Conservation (phyloP, 2,888 invertebrate genomes). For the Lathronympha strigana region DNA sequence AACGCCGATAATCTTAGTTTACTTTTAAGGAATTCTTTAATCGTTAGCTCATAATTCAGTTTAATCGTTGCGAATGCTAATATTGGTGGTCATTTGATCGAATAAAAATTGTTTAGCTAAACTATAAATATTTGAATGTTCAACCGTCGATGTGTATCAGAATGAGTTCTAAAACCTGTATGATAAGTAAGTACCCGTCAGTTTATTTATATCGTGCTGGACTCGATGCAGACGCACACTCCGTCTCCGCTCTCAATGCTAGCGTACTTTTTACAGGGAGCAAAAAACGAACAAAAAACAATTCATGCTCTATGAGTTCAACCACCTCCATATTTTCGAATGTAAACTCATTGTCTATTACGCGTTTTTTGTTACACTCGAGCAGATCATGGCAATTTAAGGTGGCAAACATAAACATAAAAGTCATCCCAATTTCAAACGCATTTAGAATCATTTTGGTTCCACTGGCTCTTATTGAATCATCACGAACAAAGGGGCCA, state of each 20-base stretch:
- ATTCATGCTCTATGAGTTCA: slow-evolving; percentile 71
- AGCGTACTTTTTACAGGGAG: slow-evolving; percentile 66
- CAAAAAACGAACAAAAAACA: slow-evolving; percentile 72
- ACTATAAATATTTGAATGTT: slow-evolving; percentile 7
- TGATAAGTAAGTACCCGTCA: slow-evolving; percentile 25
- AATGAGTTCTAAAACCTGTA: slow-evolving; percentile 25
- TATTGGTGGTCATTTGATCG: background rate
- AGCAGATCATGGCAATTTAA: slow-evolving; percentile 66
- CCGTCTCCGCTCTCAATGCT: slow-evolving; percentile 58
- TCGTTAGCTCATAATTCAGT: slow-evolving; percentile 48
- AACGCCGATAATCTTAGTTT: slow-evolving; percentile 59
- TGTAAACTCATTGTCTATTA: slow-evolving; percentile 78
- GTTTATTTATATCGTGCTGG: slow-evolving; percentile 37
- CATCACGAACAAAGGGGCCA: slow-evolving; percentile 36
- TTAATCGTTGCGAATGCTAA: slow-evolving; percentile 17
- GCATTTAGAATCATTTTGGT: slow-evolving; percentile 41
- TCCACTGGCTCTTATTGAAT: slow-evolving; percentile 28
- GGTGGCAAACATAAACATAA: slow-evolving; percentile 55
- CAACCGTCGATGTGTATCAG: slow-evolving; percentile 13
- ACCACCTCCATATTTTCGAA: slow-evolving; percentile 76
- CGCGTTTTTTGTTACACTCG: slow-evolving; percentile 76
- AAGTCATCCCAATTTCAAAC: slow-evolving; percentile 45
- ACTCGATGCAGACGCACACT: slow-evolving; percentile 46
- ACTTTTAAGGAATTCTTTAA: slow-evolving; percentile 52
- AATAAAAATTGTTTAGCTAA: slow-evolving; percentile 1